phyloP scores from a whole-genome alignment of 1,140 invertebrate species.

The Scaptomyza montana region DNA sequence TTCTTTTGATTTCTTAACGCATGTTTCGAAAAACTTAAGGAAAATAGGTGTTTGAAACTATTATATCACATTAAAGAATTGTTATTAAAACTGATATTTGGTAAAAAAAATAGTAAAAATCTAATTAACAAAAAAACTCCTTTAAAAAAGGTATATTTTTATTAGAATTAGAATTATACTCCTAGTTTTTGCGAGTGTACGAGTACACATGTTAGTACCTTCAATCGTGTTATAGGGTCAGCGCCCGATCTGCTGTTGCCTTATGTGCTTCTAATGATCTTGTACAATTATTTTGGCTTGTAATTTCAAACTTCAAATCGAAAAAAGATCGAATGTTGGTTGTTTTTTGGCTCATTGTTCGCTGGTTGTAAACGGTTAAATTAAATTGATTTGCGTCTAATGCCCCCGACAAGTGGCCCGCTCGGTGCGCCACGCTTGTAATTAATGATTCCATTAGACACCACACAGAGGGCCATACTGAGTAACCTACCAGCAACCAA shows the following conservation, averaged over 20 bases:
- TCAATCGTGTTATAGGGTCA: not conserved
- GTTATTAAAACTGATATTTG: too few species aligned
- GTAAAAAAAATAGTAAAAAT: too few species aligned
- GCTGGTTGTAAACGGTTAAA: slow-evolving; percentile 81
- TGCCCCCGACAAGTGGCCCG: slow-evolving; percentile 77
- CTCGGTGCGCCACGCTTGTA: slow-evolving; percentile 57
- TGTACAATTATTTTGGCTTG: slow-evolving; percentile 66
- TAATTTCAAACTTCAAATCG: slow-evolving; percentile 18
- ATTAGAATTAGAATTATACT: too few species aligned
- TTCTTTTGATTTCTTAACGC: too few species aligned
- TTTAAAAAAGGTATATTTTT: too few species aligned
- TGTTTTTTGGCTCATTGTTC: slow-evolving; percentile 44
- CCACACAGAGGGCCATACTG: slow-evolving; percentile 45
- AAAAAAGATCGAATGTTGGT: slow-evolving; percentile 39
- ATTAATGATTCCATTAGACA: slow-evolving; percentile 83
- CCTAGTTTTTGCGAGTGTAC: not conserved
- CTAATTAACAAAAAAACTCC: too few species aligned
- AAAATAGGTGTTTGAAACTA: too few species aligned
- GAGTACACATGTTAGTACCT: not conserved
- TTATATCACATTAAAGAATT: too few species aligned
- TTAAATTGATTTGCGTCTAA: slow-evolving; percentile 83
- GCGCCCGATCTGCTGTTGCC: not conserved
- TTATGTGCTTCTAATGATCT: slow-evolving; percentile 66
- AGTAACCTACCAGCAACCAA: slow-evolving; percentile 19
- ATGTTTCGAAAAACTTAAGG: too few species aligned